These are phyloP conservation scores for Tiliacea citrago DNA, from an alignment of 2,888 invertebrate genomes.

Conservation along the genomic window DNA sequence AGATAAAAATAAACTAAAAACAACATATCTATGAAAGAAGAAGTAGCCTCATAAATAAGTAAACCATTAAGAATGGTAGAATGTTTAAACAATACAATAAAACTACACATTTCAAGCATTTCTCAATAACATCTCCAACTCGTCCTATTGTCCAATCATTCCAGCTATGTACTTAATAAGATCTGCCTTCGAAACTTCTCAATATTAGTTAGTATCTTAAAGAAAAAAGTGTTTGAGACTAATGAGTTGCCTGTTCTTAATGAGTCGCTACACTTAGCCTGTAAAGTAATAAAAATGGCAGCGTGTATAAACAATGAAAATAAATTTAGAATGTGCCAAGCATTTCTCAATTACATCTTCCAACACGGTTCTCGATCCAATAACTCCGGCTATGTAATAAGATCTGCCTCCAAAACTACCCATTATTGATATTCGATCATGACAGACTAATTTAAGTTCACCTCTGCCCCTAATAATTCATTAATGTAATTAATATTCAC, in stretches of 20 bases:
- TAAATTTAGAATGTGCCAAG: too few relatives aligned
- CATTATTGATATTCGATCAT: constrained; percentile 39
- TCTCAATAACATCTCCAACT: constrained; percentile 4
- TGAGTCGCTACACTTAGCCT: too few relatives aligned
- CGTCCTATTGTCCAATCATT: constrained; percentile 16
- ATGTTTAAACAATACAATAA: too few relatives aligned
- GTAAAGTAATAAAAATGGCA: too few relatives aligned
- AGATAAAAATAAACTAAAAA: background rate
- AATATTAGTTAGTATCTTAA: constrained; percentile 32
- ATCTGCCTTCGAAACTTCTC: constrained; percentile 28
- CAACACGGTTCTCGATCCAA: background rate
- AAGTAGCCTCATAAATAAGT: too few relatives aligned
- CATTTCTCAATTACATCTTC: constrained; percentile 15
- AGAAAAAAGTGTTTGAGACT: too few relatives aligned
- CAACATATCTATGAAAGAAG: background rate
- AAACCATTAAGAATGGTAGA: background rate
- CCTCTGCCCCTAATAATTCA: constrained; percentile 56
- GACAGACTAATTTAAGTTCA: constrained; percentile 44
- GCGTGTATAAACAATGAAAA: too few relatives aligned
- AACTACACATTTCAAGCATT: background rate
- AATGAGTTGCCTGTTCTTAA: too few relatives aligned
- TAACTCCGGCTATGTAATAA: constrained; percentile 28
- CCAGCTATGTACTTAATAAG: constrained; percentile 15
- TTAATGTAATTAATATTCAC: constrained; percentile 52
- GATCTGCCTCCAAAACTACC: constrained; percentile 35